Conservation (phyloP, 1,140 invertebrate species). For the Varroa destructor region DNA sequence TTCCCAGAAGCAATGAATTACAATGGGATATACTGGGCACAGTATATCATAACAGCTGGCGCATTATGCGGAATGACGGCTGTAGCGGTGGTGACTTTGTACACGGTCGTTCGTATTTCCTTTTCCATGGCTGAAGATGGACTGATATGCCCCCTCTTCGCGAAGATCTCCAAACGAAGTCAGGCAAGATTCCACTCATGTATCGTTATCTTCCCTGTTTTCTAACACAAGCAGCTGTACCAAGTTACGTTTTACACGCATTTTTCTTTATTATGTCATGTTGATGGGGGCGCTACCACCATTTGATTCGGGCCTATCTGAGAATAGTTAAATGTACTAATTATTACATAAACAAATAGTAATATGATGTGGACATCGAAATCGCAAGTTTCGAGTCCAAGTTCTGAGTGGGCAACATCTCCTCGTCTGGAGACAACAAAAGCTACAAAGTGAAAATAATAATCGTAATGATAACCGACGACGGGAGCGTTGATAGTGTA, state of each 20-base stretch:
- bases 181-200: neutral
- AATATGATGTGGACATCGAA: too few species aligned
- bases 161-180: neutral
- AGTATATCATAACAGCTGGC: conserved; percentile 14
- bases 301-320: neutral
- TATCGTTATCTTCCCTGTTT: neutral
- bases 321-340: too few species aligned
- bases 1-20: conserved; percentile 20
- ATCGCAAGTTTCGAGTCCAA: too few species aligned
- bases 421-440: too few species aligned
- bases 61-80: conserved; percentile 18
- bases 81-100: conserved; percentile 10
- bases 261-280: neutral
- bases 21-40: conserved; percentile 20
- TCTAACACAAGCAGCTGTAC: neutral
- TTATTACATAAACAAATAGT: too few species aligned
- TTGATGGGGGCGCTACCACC: neutral
- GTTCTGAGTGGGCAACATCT: too few species aligned
- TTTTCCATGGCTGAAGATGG: conserved; percentile 23
- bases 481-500: too few species aligned
- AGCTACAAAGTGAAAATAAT: too few species aligned
- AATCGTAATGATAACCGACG: too few species aligned
- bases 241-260: neutral
- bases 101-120: conserved; percentile 2
- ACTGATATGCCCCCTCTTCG: conserved; percentile 22